Base-by-base conservation (phyloP, 2,113 vertebrate species). In the Passerina amoena region DNA sequence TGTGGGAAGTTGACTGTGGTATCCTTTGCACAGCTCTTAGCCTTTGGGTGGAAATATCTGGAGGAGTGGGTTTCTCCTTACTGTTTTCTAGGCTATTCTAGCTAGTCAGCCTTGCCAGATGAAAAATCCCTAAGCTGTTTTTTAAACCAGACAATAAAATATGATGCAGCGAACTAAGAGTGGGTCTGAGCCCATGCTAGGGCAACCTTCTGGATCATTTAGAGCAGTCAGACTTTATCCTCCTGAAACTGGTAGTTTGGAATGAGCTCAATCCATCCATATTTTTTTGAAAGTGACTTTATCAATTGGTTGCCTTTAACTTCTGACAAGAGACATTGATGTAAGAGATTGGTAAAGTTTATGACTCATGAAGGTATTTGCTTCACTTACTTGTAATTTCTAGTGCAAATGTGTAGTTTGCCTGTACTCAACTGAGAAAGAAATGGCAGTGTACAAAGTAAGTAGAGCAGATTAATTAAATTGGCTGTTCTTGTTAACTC, bases 401-500 rank as follows among this genome's bases (percentile, higher is more conserved):
- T 90, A 82, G 70, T 77, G 71, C 50, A 77, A 82, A 92, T 8
- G 68, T 66, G 33, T 88, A 90, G 77, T 76, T 61, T 20, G 44
- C n/a, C 53, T 82, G 80, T 56, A 21, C 35, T 86, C 59, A 86
- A 35, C 54, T 90, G 82, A 93, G 59, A 80, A 79, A 80, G 66
- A 84, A 88, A 65, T 1, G 10, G 54, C 60, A 57, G 37, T 9
- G 23, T 77, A 33, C 16, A 24, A 89, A 84, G 35, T 35, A 66
- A 92, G 61, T 40, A 82, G 75, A 92, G 38, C 48, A 94, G 71
- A 65, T 65, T 77, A 86, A 87, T 93, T 82, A 83, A 93, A 65
- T n/a, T 45, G 42, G 25, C 54, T 5, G 2, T 80, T 90, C 50
- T 88, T 88, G 20, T 93, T 95, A 93, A 92, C 88, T 70, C 75